Evolutionary conservation across 1,140 invertebrate species (phyloP), one percentile per base, ranked within the genome.

Genomic region (Venustaconcha ellipsiformis): DNA sequence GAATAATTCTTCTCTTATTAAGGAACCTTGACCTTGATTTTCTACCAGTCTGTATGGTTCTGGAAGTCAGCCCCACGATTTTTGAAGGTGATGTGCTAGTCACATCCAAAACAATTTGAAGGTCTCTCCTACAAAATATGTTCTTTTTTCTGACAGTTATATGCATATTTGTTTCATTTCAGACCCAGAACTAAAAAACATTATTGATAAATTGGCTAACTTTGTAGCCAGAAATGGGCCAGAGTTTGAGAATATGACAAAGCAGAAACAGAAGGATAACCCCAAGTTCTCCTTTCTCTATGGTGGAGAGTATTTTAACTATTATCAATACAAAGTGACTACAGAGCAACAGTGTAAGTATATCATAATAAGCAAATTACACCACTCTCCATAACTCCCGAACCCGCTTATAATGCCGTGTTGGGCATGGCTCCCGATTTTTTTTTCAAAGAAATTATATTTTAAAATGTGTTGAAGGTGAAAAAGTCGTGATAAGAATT

Each of bases 141-240:
- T 66, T 56, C 18, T 26, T n/a, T 11, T 11, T 8, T 30, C 14
- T 30, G 17, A n/a, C 37, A 56, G 8, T 72, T 15, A 66, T 2
- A 65, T 66, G 15, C 20, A 18, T 69, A 78, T 76, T 71, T 57
- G 73, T 77, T 80, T 72, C 73, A 64, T 83, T 86, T 64, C 87
- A 97, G 96, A 98, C 92, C 94, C 94, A 84, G 96, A 98, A 87
- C 92, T 97, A 82, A 93, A 94, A 82, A 99, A 98, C 91, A 99
- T 99, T 86, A 99, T 99, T 85, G 97, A 99, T 91, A 99, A 99
- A 92, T 91, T 99, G 82, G 98, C 98, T 2, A 95, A 98, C 89
- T 99, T 99, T 93, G 98, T 99, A 71, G 97, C 97, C 78, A 92
- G 97, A 88, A 99, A 99, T 95, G 98, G 98, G 23, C 96, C 96